These are phyloP conservation scores for Lutjanus argentimaculatus DNA, from an alignment of 2,797 vertebrate genomes.

Conservation along the genomic window DNA sequence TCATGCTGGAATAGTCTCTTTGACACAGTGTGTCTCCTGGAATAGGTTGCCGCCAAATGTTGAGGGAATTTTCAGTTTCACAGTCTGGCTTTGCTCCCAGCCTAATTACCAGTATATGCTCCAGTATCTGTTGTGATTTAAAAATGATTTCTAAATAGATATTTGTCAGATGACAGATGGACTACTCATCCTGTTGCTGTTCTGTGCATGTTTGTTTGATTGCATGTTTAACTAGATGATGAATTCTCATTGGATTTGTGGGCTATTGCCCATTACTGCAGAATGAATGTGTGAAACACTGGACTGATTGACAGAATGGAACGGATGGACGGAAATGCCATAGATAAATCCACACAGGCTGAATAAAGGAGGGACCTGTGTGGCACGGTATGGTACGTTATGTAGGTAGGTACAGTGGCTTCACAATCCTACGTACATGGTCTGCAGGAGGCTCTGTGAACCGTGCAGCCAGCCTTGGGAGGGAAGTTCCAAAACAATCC, in stretches of 20 bases:
- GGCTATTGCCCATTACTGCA: constrained; percentile 9
- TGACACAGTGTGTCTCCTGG: constrained; percentile 31
- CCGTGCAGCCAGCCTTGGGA: constrained; percentile 84
- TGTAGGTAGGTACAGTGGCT: constrained; percentile 42
- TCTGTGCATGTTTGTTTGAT: constrained; percentile 30
- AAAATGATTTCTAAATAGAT: constrained; percentile 33
- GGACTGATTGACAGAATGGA: constrained; percentile 72
- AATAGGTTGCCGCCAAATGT: constrained; percentile 22
- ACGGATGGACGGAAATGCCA: constrained; percentile 74
- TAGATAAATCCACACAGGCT: constrained; percentile 54
- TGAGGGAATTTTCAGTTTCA: constrained; percentile 25
- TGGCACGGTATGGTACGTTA: constrained; percentile 46
- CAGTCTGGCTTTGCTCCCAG: constrained; percentile 33
- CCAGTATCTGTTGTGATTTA: constrained; percentile 34
- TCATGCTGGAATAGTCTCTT: constrained; percentile 16
- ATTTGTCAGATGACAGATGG: constrained; percentile 43
- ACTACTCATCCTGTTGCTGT: constrained; percentile 3
- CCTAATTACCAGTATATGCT: constrained; percentile 34
- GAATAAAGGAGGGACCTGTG: constrained; percentile 46
- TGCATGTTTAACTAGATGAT: constrained; percentile 20
- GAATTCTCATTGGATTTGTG: constrained; percentile 19
- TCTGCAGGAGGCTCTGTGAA: constrained; percentile 87
- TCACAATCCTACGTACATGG: constrained; percentile 83
- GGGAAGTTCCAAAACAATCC: constrained; percentile 88
- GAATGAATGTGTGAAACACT: constrained; percentile 64